Evolutionary conservation across 2,113 vertebrate genomes (phyloP), one percentile per base, ranked within the genome.

Genomic region (Grantiella picta): DNA sequence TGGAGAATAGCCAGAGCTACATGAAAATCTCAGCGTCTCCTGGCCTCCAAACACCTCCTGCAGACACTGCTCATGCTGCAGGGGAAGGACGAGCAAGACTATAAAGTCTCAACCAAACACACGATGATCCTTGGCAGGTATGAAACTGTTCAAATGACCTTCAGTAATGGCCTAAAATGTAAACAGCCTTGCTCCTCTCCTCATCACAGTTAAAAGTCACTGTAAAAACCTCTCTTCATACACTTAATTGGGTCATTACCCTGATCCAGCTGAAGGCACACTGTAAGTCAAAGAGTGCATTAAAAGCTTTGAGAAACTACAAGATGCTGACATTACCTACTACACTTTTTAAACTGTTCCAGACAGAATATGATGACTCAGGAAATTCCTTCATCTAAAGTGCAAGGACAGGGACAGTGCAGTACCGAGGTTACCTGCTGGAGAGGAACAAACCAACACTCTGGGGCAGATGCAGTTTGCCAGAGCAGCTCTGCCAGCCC

Each of bases 41-140:
- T 18, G 38, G 56, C 33, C 60, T 68, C n/a, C 59, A 57, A 54
- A 47, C 44, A 71, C 28, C 36, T 89, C 45, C 40, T 1, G 1
- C 33, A 66, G 52, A 71, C 38, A 65, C 31, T 25, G 28, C 36
- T 65, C 1, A 0, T 45, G 35, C 31, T 50, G 28, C 0, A 0
- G 31, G 28, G 36, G 20, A 72, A 77, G 27, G n/a, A 68, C 11
- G 18, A 76, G 24, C 36, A 65, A 86, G 38, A 45, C 10, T 4
- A 77, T 28, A 59, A 68, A 14, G 15, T 27, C 80, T 69, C 59
- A 28, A 11, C 38, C 36, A 40, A 90, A 66, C 28, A 75, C 19
- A 33, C 0, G 3, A 82, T 44, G 36, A 18, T 86, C 47, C 22
- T 36, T 23, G 49, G 53, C 20, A 80, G 13, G 13, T 6, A 49